Percentiles rank a stretch among this genome's conserved stretches.
Evolutionary conservation across 2,113 vertebrate species (phyloP).

Genomic region (Oreochromis tanganicae): DNA sequence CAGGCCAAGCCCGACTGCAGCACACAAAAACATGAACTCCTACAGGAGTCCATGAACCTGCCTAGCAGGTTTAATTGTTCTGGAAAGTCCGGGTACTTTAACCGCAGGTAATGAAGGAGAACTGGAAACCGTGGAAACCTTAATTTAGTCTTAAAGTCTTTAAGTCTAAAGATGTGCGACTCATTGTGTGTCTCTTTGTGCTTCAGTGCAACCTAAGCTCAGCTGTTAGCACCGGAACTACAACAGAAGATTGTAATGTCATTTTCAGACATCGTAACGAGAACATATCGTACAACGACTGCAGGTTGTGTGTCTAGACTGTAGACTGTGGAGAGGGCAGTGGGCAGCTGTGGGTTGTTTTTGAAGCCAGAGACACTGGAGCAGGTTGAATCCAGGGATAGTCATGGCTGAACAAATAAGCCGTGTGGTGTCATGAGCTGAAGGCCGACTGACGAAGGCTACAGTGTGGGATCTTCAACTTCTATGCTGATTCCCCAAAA

Average conservation of each 20-base stretch:
- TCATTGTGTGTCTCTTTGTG: neutral
- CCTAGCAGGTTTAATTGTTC: neutral
- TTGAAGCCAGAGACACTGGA: neutral
- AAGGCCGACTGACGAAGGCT: neutral
- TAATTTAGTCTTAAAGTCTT: neutral
- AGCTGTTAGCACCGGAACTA: neutral
- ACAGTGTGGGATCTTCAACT: neutral
- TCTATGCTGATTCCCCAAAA: neutral
- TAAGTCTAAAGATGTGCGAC: neutral
- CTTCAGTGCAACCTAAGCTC: neutral
- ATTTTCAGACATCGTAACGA: accelerated
- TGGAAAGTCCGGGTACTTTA: neutral
- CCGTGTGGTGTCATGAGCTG: neutral
- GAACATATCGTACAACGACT: neutral
- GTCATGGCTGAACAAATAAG: neutral
- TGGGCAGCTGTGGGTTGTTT: neutral
- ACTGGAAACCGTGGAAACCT: neutral
- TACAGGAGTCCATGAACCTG: neutral
- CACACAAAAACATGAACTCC: neutral
- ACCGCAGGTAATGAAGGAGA: neutral
- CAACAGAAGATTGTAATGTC: too few relatives aligned
- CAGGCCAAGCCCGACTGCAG: neutral
- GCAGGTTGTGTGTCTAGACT: neutral
- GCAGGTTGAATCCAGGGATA: neutral
- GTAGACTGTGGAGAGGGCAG: neutral